Evolutionary conservation across 2,888 invertebrate genomes (phyloP), one percentile per base, ranked within the genome.

Genomic region (Pterostichus niger): DNA sequence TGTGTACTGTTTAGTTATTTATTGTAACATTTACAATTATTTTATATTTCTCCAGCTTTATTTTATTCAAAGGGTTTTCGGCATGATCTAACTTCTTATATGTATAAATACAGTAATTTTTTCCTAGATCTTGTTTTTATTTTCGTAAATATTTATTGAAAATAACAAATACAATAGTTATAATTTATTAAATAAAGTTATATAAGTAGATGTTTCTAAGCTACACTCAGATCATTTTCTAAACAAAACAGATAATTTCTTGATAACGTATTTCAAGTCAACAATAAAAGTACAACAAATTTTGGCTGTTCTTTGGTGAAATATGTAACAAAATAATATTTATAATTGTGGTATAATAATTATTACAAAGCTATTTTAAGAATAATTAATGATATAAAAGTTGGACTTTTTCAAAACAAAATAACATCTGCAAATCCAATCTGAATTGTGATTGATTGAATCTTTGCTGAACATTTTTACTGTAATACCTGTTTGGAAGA

Each of bases 401-500:
- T 71, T 71, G 68, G 68, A 71, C 68, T 71, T 71, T 13, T 24
- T 64, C 52, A 64, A 35, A 61, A 61, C 15, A 71, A 40, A 33
- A n/a, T 33, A n/a, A 35, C 13, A 64, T 24, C n/a, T 71, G 24
- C 44, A 71, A 71, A 71, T 71, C 44, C 68, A 71, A 44, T 71
- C 15, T 44, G n/a, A 17, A 17, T 13, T 59, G 59, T 59, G 17
- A 64, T 44, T 44, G 68, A 68, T 44, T 68, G 44, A 17, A 56
- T 17, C 17, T 31, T 59, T 71, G 68, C 68, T 71, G 68, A 71
- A 71, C 68, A 35, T 44, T 71, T 15, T 44, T 71, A 52, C 75
- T 75, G 49, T 75, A 75, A 75, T 75, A 75, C 52, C 75, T 75
- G 73, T 76, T 76, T 76, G 77, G 77, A 77, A 77, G 77, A 77